Evolutionary conservation across 2,113 vertebrate species (phyloP).

Genomic region (Lepus americanus): DNA sequence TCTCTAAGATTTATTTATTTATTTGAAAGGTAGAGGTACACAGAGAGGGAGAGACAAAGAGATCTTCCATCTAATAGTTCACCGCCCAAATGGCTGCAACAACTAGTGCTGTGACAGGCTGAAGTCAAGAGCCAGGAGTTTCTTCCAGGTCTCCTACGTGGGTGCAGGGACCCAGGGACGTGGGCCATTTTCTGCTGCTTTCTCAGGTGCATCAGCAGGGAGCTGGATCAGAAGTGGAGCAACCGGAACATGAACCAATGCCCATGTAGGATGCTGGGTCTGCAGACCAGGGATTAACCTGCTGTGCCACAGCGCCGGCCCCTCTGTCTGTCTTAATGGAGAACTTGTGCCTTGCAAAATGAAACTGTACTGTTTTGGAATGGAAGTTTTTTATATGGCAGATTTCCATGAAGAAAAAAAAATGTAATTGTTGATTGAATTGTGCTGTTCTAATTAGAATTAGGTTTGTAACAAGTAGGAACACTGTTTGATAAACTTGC

Average conservation of each 20-base stretch:
- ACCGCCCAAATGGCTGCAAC: too few species aligned
- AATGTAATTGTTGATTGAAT: constrained; percentile 74
- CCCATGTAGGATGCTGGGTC: background rate
- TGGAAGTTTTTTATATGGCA: constrained; percentile 57
- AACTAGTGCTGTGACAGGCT: too few species aligned
- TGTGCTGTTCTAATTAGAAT: constrained; percentile 74
- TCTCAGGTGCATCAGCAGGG: too few species aligned
- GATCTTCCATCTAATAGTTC: too few species aligned
- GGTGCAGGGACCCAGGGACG: too few species aligned
- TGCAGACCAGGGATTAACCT: background rate
- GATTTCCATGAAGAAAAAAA: constrained; percentile 74
- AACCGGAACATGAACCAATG: too few species aligned
- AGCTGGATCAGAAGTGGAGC: too few species aligned
- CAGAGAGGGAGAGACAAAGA: too few species aligned
- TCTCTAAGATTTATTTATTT: background rate
- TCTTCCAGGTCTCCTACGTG: too few species aligned
- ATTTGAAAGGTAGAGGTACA: too few species aligned
- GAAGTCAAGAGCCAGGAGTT: too few species aligned
- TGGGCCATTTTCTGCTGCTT: too few species aligned
- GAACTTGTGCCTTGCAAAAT: constrained; percentile 38
- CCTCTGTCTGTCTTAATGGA: background rate
- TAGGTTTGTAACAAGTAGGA: constrained; percentile 67
- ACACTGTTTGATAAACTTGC: constrained; percentile 70
- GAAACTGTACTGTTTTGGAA: constrained; percentile 63
- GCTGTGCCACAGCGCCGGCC: background rate